Evolutionary conservation across 2,113 vertebrate species (phyloP), one percentile per base, ranked within the genome.

Genomic region (Hyla sarda): DNA sequence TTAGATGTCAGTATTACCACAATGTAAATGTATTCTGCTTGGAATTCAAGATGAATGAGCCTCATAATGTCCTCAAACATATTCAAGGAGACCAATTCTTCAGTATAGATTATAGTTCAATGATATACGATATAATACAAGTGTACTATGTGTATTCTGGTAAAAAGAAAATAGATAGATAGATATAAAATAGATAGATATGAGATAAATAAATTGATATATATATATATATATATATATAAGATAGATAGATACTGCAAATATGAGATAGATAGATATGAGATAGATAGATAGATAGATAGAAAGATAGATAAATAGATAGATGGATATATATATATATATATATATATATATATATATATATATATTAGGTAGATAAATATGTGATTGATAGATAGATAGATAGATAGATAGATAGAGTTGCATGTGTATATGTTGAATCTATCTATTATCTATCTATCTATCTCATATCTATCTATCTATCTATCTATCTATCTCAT

Each of bases 1-100:
- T 92, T 94, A 94, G 95, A 94, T 95, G 95, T 94, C 93, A 94
- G 84, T 95, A 87, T 95, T 94, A 93, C 77, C 89, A 92, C 92
- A 92, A 93, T 12, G 65, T 88, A 73, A 83, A 54, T 72, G 19
- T 25, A 45, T 60, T 80, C 21, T 80, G 32, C 14, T 23, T 45
- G 37, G 13, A 80, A 62, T 58, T 12, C 21, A 41, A 12, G 21
- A 54, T 30, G 28, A 78, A 32, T 32, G 50, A 32, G 30, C 10
- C 30, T 54, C 19, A 21, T 21, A 34, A 58, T 79, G 16, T 14
- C 30, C 48, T 58, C 21, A 21, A 58, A 25, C 17, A 58, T 12
- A 56, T 79, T 79, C 52, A 79, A n/a, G 30, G 4, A 56, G 52
- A 79, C 76, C 32, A 58, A 52, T n/a, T 58, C 19, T 58, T 79